Evolutionary conservation across 2,797 vertebrate species (phyloP), one percentile per base, ranked within the genome.

Genomic region (Mormyrus hasselquistii): DNA sequence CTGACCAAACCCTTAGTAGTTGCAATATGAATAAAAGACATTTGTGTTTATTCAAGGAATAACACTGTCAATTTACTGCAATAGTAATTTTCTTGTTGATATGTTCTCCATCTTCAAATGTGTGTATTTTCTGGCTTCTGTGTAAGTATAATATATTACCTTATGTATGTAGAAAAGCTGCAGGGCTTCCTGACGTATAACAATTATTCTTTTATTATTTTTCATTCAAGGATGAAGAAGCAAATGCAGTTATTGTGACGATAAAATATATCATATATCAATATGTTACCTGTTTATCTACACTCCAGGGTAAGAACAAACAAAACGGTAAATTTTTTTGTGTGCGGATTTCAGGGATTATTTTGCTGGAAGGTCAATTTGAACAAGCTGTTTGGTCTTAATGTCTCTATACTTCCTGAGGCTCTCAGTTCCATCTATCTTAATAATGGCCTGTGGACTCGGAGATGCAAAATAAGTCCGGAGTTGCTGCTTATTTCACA

Each of bases 11-110:
- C 7, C 19, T 49, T 47, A 47, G 47, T 22, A 47, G 44, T 12
- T 25, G 29, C 44, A 52, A 84, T 84, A 84, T 52, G 47, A 49
- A 84, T 50, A 12, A 29, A 84, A 49, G n/a, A 84, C n/a, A 52
- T 22, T 83, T 83, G 34, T 83, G 76, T 83, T 83, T 83, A 83
- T 83, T 83, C 47, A 84, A 84, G 82, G 49, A 52, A 50, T 29
- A 49, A 52, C 47, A 52, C 49, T 29, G n/a, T 84, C 82, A 29
- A 14, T 52, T 84, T 84, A 25, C 29, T 73, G 29, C 41, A 84
- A 84, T 25, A 84, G 41, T 44, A 29, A 22, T 52, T 84, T 22
- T 22, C n/a, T 49, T 25, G 44, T 84, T 83, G 47, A 9, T 49
- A 49, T 83, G 50, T 84, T 52, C 82, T 84, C 25, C 19, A 49